A percentile compares a stretch with the other conserved stretches of the same genome.
Conservation (phyloP, 2,113 vertebrate species). For the Catharus minimus region DNA sequence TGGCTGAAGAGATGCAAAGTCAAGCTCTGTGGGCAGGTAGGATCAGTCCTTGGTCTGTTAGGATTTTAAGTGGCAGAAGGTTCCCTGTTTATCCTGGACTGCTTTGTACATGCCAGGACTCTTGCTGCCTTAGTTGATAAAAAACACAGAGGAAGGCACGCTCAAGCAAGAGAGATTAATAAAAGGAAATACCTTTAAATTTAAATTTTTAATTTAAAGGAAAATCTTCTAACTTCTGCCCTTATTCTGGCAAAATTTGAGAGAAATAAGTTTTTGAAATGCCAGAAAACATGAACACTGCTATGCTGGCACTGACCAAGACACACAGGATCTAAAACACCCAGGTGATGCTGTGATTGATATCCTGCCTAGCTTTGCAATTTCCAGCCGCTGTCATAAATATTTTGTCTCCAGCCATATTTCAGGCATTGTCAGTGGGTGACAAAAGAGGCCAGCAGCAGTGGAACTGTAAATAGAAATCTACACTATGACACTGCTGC, state of each 20-base stretch:
- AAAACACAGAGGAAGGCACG: neutral
- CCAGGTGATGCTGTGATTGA: neutral
- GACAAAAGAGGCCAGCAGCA: neutral
- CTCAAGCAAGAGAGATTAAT: neutral
- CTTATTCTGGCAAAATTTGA: neutral
- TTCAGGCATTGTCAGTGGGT: neutral
- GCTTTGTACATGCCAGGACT: neutral
- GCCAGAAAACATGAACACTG: neutral
- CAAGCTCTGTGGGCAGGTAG: neutral
- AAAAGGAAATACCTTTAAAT: neutral
- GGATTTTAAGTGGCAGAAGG: neutral
- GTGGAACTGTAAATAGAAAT: neutral
- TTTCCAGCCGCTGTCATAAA: neutral
- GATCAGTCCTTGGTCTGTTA: neutral
- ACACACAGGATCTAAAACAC: neutral
- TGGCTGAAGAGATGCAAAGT: neutral
- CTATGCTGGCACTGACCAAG: neutral
- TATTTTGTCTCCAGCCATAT: neutral
- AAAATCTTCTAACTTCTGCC: neutral
- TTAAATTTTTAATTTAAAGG: too few species aligned
- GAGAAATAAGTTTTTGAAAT: neutral
- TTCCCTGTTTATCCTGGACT: neutral
- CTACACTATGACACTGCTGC: fast-evolving
- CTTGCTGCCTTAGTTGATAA: neutral
- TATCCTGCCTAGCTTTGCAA: neutral